Evolutionary conservation across 2,113 vertebrate genomes (phyloP).

Genomic region (Solenodon paradoxus): DNA sequence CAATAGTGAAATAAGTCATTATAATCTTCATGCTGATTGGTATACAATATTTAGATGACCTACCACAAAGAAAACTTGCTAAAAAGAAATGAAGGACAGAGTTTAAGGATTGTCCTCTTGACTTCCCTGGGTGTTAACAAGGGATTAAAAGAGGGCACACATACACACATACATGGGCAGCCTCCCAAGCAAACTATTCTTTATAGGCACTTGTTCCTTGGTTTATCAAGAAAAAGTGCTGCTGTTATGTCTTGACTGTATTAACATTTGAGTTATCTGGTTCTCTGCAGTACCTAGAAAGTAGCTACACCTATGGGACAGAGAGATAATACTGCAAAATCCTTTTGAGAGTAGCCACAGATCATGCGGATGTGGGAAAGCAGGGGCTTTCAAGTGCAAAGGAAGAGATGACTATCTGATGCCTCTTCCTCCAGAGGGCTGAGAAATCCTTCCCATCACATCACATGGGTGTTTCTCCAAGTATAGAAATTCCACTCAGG

Average conservation of each 20-base stretch:
- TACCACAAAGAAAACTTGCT: neutral
- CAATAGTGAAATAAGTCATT: neutral
- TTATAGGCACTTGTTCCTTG: neutral
- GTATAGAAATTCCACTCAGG: neutral
- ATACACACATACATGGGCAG: neutral
- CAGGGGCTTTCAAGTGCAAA: neutral
- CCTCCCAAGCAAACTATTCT: neutral
- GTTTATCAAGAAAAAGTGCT: neutral
- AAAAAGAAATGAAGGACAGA: neutral
- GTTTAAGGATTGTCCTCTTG: neutral
- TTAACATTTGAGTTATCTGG: neutral
- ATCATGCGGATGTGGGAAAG: too few species aligned
- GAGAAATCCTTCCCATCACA: neutral
- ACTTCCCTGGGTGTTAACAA: neutral
- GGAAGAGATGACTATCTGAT: rapidly evolving
- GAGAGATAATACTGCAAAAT: neutral
- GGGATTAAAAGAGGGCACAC: neutral
- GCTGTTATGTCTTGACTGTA: rapidly evolving
- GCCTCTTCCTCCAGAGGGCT: neutral
- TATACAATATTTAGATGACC: neutral
- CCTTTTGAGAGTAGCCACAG: neutral
- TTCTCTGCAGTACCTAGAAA: neutral
- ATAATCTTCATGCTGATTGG: neutral
- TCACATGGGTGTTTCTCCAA: neutral
- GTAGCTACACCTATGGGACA: rapidly evolving